Conservation (phyloP, 2,797 vertebrate species). For the Tapera naevia region DNA sequence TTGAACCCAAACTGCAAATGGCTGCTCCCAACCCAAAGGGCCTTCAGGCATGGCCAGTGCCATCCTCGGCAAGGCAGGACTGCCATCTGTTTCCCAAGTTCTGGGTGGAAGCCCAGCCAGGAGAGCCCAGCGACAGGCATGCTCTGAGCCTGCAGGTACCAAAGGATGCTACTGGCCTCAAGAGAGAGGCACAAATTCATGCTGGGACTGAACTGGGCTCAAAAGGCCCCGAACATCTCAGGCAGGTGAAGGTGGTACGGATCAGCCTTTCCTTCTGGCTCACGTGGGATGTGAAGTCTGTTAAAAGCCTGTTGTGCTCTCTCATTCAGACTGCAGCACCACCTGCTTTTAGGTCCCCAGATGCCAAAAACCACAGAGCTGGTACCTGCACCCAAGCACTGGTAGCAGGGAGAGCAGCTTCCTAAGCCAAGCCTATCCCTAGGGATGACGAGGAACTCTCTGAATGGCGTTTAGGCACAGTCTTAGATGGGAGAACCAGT, state of each 20-base stretch:
- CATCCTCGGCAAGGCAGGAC: background rate
- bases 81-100: background rate
- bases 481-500: background rate
- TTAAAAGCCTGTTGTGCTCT: background rate
- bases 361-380: background rate
- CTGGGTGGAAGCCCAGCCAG: background rate
- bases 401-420: background rate
- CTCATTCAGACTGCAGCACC: background rate
- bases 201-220: background rate
- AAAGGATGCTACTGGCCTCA: background rate
- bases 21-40: background rate
- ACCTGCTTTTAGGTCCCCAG: background rate
- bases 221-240: background rate
- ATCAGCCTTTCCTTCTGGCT: background rate
- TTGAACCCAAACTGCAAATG: background rate
- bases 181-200: background rate
- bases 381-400: background rate
- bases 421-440: background rate
- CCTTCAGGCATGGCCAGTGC: background rate
- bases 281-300: background rate
- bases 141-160: background rate
- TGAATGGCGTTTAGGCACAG: background rate
- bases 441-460: background rate
- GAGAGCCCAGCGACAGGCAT: accelerated
- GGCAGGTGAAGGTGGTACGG: accelerated